Conservation (phyloP, 2,888 invertebrate species). For the Myopa tessellatipennis region DNA sequence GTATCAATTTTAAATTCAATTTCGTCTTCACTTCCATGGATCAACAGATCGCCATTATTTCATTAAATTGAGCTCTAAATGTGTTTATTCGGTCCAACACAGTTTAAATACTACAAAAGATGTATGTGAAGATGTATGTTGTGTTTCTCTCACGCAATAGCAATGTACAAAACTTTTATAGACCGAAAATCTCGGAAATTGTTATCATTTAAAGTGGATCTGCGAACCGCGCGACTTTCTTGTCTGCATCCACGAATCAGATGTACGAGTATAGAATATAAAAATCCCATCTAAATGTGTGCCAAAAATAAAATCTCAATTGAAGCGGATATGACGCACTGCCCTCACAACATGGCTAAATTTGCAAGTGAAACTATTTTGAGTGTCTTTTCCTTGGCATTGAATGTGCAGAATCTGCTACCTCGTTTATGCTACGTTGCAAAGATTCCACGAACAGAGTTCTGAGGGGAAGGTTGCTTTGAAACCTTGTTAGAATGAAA, state of each 20-base stretch:
- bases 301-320: slow-evolving; percentile 7
- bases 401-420: neutral
- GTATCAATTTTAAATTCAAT: no score
- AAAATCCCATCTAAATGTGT: neutral
- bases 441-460: no score
- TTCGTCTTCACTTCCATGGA: no score
- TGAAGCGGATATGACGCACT: slow-evolving; percentile 11
- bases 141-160: neutral
- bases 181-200: no score
- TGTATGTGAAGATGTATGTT: neutral
- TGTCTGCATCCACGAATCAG: no score
- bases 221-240: no score
- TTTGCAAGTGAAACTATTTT: slow-evolving; percentile 37
- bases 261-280: no score
- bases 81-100: neutral
- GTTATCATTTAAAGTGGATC: no score
- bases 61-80: neutral
- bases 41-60: neutral
- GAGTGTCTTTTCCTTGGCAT: slow-evolving; percentile 20
- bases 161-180: neutral
- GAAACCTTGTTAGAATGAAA: no score
- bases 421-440: neutral
- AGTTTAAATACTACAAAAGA: neutral
- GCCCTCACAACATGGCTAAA: slow-evolving; percentile 20
- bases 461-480: no score